Conservation (phyloP, 2,113 vertebrate species). For the human (Homo sapiens) region DNA sequence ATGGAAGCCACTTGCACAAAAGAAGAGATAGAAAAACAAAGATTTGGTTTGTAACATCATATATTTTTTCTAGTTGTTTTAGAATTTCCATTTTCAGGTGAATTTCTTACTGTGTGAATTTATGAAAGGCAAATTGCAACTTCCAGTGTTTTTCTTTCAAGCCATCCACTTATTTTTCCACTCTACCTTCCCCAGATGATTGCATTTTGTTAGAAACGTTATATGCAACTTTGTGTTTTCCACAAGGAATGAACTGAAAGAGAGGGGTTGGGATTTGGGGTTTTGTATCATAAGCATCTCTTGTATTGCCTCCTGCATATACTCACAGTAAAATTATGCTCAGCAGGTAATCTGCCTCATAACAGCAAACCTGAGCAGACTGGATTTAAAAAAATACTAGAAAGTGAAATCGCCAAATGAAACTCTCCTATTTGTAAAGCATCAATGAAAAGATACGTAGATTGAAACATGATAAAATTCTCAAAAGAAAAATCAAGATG, state of each 20-base stretch:
- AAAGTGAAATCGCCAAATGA: background rate
- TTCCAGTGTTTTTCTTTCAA: slow-evolving; percentile 67
- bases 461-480: background rate
- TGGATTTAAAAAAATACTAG: background rate
- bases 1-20: slow-evolving; percentile 50
- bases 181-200: slow-evolving; percentile 50
- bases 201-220: slow-evolving; percentile 60
- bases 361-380: background rate
- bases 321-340: slow-evolving; percentile 13
- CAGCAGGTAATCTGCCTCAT: background rate
- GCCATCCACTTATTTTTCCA: slow-evolving; percentile 47
- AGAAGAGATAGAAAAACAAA: slow-evolving; percentile 45
- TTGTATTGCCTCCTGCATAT: background rate
- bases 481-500: background rate
- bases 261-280: slow-evolving; percentile 17
- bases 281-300: background rate
- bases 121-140: slow-evolving; percentile 69
- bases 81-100: slow-evolving; percentile 70
- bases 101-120: slow-evolving; percentile 70
- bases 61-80: slow-evolving; percentile 60
- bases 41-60: slow-evolving; percentile 42
- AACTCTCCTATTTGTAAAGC: background rate
- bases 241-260: slow-evolving; percentile 23
- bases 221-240: background rate
- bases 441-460: background rate